Base-by-base conservation (phyloP, 2,797 vertebrate species). In the Syngnathus rostellatus region DNA sequence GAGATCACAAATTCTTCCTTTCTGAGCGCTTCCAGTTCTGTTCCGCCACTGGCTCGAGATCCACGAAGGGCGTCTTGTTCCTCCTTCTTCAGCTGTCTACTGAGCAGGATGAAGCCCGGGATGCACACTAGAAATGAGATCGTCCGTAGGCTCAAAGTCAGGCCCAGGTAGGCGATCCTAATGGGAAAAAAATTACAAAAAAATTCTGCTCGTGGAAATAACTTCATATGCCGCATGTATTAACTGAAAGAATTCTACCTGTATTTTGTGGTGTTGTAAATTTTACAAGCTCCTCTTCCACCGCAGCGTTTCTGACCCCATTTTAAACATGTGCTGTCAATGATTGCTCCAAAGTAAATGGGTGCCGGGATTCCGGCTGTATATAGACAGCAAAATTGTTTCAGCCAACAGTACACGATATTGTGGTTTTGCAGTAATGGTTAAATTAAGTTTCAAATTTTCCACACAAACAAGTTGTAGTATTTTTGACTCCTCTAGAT, bases 281-380 rank as follows among this genome's bases (percentile, higher is more conserved):
- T 91, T 53, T 94, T 87, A 64, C 96, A 94, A 0, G 94, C 91
- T 65, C 95, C 95, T 62, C 88, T 86, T 8, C 86, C 90, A 14
- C 89, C 90, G 71, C 94, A 97, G 65, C 85, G 90, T 75, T 90
- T 89, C 60, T 85, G 87, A 78, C 87, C 88, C 96, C 87, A 91
- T 63, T 94, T 96, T 71, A 98, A 86, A 84, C 95, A 98, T 1
- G 93, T 93, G 2, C 88, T 92, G 75, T 98, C 96, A 68, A 97
- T 91, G 79, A 96, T 87, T 25, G 89, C 89, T 71, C 96, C 92
- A 79, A 95, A 94, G 75, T 89, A 91, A 74, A 92, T 91, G 38
- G 90, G 89, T 11, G 89, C 91, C 17, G 91, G 90, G 67, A 92
- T 91, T n/a, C 89, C 91, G 0, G 86, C 88, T 92, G 76, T 31